Evolutionary conservation across 1,140 invertebrate genomes (phyloP), one percentile per base, ranked within the genome.

Genomic region (Hyles euphorbiae): DNA sequence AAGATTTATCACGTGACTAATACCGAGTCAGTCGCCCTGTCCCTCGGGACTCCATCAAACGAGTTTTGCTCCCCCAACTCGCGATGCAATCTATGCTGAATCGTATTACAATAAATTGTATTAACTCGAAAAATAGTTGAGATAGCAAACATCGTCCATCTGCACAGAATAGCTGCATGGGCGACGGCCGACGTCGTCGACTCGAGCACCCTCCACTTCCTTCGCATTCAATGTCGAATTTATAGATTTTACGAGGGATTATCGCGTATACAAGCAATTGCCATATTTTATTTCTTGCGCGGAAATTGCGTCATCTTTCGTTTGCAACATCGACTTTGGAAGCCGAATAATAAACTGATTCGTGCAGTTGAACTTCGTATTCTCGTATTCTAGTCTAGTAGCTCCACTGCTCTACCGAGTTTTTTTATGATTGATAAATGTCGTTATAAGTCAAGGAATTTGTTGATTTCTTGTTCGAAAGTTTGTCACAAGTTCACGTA

Each of bases 101-200:
- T 88, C 83, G 83, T 88, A 88, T 88, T 87, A 88, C 86, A 88
- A 87, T 87, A 88, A 87, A 88, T 87, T 88, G 83, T 83, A 86
- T 88, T 87, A 88, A 87, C 81, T 88, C 83, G 86, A 87, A 88
- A 87, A 88, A 87, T 88, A 84, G 78, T 81, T 65, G 76, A 83
- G 82, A 88, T 87, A 87, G 86, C 81, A 87, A 87, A 87, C 83
- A 85, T 81, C 74, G 86, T 88, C 83, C 86, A 88, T 88, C 86
- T 88, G 86, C 74, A 87, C 78, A 85, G 80, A 81, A 86, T 84
- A 77, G 78, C 75, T 67, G 60, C 74, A 63, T 73, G 68, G 72
- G 75, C 77, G 72, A 58, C 63, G 22, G 22, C 22, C 22, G 22
- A 22, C 71, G 73, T 72, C 74, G 68, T 67, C 61, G 54, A 54